Evolutionary conservation across 2,113 vertebrate species (phyloP), one percentile per base, ranked within the genome.

Genomic region (Morone saxatilis): DNA sequence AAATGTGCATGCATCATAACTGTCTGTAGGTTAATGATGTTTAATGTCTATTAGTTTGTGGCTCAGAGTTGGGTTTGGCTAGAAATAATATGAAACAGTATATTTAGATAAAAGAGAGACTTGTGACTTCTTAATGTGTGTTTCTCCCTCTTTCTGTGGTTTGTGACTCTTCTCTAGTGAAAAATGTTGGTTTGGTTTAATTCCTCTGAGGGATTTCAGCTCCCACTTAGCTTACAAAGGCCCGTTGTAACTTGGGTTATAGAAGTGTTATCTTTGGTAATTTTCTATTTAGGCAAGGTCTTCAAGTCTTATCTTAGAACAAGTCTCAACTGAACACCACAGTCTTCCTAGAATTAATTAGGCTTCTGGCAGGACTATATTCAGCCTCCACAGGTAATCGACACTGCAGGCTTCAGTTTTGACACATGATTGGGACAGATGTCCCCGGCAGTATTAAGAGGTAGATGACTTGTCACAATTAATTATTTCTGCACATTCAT

Each of bases 221-320:
- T 66, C 76, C 41, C 74, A n/a, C 54, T 83, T 78, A 22, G 17
- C 70, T 56, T 80, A 86, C 71, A 91, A 86, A 91, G 65, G 81
- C 80, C 71, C 87, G 84, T 88, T 80, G 50, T 80, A 73, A 63
- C 86, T 76, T 90, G 90, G 88, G 75, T 84, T 84, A 76, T 31
- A 36, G 43, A 81, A 88, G 83, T 41, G 71, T 92, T 90, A 92
- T 81, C 78, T 78, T 80, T 83, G 88, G 87, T 89, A 76, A 86
- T 90, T 89, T 92, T 93, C 92, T 85, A 89, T 90, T 93, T 89
- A 86, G 80, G 92, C 76, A 77, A 82, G 81, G 66, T 72, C 81
- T 81, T 89, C 56, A 80, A 78, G 68, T 80, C 69, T 84, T 68
- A 85, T 91, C 85, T 86, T 13, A 11, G 71, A 86, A 80, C 80